These are phyloP conservation scores for Melanotaenia pygmaea DNA, from an alignment of 2,797 vertebrate species.

Conservation along the genomic window DNA sequence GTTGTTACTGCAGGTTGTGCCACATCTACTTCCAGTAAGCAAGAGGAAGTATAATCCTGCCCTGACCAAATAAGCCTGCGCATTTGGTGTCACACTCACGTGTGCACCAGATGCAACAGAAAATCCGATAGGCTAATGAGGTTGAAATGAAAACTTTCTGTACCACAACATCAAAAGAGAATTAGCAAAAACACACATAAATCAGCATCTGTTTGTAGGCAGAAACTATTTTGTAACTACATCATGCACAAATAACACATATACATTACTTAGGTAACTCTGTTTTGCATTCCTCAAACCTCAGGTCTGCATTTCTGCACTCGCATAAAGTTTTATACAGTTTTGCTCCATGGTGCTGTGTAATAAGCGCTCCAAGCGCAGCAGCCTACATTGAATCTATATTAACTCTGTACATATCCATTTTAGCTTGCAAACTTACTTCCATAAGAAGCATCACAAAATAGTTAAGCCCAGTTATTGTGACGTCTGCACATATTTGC, in stretches of 20 bases:
- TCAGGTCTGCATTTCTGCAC: conserved; percentile 24
- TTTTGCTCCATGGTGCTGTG: conserved; percentile 36
- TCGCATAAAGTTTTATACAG: conserved; percentile 42
- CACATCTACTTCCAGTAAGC: conserved; percentile 53
- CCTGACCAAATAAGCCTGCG: conserved; percentile 34
- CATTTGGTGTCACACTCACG: conserved; percentile 30
- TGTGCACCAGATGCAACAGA: conserved; percentile 59
- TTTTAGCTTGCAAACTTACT: conserved; percentile 17
- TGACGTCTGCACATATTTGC: not conserved
- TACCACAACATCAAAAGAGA: conserved; percentile 21
- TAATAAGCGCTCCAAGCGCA: conserved; percentile 51
- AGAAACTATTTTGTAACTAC: conserved; percentile 15
- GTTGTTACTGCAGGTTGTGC: conserved; percentile 53
- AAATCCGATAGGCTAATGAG: conserved; percentile 41
- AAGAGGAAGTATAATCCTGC: conserved; percentile 27
- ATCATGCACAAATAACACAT: not conserved
- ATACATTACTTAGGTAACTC: not conserved
- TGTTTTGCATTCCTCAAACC: not conserved
- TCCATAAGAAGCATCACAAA: not conserved
- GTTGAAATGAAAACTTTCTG: conserved; percentile 51
- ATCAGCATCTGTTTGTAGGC: conserved; percentile 4
- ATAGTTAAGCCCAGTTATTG: too few species aligned
- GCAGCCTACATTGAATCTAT: conserved; percentile 10
- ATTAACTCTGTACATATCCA: conserved; percentile 22
- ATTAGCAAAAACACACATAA: conserved; percentile 23